phyloP scores from a whole-genome alignment of 30 jellyfish, hydroid and myxozoan species.

The Cassiopea andromeda region DNA sequence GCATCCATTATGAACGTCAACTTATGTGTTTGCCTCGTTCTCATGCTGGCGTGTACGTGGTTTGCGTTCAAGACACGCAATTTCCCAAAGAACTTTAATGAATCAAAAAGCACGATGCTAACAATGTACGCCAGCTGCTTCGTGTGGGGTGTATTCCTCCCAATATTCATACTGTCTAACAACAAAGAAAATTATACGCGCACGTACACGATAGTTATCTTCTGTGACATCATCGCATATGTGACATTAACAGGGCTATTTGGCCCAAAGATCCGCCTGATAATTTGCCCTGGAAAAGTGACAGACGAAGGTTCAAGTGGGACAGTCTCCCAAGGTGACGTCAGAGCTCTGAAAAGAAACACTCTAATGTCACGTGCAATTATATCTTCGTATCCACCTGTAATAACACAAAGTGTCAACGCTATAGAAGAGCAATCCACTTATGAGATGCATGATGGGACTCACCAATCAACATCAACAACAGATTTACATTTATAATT shows the following conservation, averaged over 20 bases:
- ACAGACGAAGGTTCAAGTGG: conserved; percentile 48
- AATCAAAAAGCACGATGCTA: conserved; percentile 90
- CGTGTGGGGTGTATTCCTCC: conserved; percentile 94
- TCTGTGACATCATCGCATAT: conserved; percentile 82
- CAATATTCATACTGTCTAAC: conserved; percentile 72
- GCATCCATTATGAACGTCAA: conserved; percentile 73
- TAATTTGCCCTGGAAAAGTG: conserved; percentile 58
- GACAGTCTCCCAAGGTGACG: conserved; percentile 40
- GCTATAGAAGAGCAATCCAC: conserved; percentile 15
- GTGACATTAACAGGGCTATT: conserved; percentile 89
- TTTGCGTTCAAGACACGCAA: conserved; percentile 95
- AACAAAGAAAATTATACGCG: conserved; percentile 60
- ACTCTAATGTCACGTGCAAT: conserved; percentile 64
- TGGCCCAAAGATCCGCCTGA: conserved; percentile 67
- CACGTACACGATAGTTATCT: conserved; percentile 57
- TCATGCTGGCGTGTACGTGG: conserved; percentile 94
- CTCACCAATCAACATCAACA: conserved; percentile 62
- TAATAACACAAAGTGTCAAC: conserved; percentile 22
- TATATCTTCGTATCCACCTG: conserved; percentile 62
- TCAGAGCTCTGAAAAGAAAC: conserved; percentile 35
- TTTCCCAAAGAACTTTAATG: conserved; percentile 97
- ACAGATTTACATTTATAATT: conserved; percentile 48
- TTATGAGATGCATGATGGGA: conserved; percentile 23
- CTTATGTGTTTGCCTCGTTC: conserved; percentile 83
- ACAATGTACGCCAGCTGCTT: conserved; percentile 95